These are phyloP conservation scores for Drosophila macrothrix DNA, from an alignment of 2,888 invertebrate species.

Conservation along the genomic window DNA sequence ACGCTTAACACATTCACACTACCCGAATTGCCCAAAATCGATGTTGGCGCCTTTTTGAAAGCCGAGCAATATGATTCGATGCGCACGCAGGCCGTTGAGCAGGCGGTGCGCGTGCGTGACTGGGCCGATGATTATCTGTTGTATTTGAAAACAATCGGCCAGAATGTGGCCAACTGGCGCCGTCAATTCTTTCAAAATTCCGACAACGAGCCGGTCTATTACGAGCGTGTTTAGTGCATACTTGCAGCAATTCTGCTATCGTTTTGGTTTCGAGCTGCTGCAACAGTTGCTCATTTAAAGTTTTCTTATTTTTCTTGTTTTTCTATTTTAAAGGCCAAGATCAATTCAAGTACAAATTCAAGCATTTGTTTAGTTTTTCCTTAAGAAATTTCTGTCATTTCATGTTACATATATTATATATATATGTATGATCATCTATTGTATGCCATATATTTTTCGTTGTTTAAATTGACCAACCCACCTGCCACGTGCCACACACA, in stretches of 20 bases:
- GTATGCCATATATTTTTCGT: conserved; percentile 11
- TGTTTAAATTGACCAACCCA: conserved; percentile 36
- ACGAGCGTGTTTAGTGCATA: conserved; percentile 74
- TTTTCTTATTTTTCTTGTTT: conserved; percentile 1
- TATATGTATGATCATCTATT: conserved; percentile 25
- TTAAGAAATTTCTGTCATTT: conserved; percentile 13
- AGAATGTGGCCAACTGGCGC: conserved; percentile 86
- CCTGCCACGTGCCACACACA: conserved; percentile 14
- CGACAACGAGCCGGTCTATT: conserved; percentile 67
- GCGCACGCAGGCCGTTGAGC: conserved; percentile 86
- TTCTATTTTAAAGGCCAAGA: conserved; percentile 28
- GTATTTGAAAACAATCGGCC: conserved; percentile 86
- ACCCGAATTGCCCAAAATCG: conserved; percentile 79
- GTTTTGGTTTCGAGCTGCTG: conserved; percentile 69
- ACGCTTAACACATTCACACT: conserved; percentile 75
- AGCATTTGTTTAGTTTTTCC: conserved; percentile 58
- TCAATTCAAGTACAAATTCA: conserved; percentile 73
- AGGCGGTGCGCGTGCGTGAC: conserved; percentile 86
- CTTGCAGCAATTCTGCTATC: conserved; percentile 52
- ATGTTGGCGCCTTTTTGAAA: conserved; percentile 79
- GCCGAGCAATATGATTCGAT: conserved; percentile 83
- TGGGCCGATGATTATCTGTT: conserved; percentile 84
- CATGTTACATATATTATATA: conserved; percentile 16
- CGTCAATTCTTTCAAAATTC: conserved; percentile 83
- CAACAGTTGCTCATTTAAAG: conserved; percentile 57